A percentile compares a stretch with the other conserved stretches of the same genome.
These are phyloP conservation scores for Linyphia triangularis DNA, from an alignment of 2,888 invertebrate species.

Conservation along the genomic window DNA sequence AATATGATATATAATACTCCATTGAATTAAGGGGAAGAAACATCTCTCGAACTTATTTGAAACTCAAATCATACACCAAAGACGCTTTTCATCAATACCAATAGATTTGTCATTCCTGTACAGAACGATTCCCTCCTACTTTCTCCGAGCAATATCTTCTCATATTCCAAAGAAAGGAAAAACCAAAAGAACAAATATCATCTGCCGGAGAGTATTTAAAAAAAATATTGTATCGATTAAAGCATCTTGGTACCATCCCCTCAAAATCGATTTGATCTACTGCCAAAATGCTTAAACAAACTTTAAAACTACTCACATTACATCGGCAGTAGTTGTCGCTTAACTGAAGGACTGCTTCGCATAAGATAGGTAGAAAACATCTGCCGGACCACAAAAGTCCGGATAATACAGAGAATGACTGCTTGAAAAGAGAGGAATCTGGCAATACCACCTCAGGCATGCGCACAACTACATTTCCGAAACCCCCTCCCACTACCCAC, in stretches of 20 bases:
- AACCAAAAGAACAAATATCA: too few species aligned
- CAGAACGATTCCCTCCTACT: too few species aligned
- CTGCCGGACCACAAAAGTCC: slow-evolving; percentile 25
- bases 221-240: not conserved
- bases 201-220: too few species aligned
- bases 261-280: not conserved
- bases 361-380: slow-evolving; percentile 4
- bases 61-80: too few species aligned
- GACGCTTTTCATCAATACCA: too few species aligned
- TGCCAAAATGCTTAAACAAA: not conserved
- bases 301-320: slow-evolving; percentile 5
- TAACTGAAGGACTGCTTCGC: not conserved
- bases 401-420: slow-evolving; percentile 3
- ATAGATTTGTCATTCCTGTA: too few species aligned
- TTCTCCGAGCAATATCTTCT: too few species aligned
- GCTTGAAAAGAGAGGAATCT: slow-evolving; percentile 29
- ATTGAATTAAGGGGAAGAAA: too few species aligned
- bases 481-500: not conserved
- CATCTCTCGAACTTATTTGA: too few species aligned
- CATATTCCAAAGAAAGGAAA: too few species aligned
- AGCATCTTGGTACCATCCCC: not conserved
- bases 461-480: not conserved
- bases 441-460: not conserved
- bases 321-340: not conserved
- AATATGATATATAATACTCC: too few species aligned